Conservation (phyloP, 1,140 invertebrate genomes). For the Ylistrum balloti region DNA sequence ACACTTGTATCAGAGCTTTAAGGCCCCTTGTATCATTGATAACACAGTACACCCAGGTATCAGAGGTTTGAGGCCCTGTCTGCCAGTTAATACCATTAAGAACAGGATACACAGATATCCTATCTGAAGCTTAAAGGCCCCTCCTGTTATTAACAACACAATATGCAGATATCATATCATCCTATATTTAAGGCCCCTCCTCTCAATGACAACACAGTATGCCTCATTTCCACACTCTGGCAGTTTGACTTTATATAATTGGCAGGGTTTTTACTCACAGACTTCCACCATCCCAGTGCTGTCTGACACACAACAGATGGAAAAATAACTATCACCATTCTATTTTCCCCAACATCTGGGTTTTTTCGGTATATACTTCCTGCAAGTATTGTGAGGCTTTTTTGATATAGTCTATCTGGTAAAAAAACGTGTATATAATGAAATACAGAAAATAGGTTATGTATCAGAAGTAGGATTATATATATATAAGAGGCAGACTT, state of each 20-base stretch:
- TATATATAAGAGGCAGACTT: no score
- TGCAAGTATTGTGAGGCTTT: no score
- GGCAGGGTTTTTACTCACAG: background rate
- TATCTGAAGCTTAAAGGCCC: background rate
- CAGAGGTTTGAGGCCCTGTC: background rate
- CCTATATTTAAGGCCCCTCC: background rate
- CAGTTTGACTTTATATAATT: slow-evolving; percentile 14
- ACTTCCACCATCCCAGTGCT: background rate
- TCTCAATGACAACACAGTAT: background rate
- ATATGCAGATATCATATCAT: background rate
- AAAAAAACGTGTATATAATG: no score
- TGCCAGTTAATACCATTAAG: background rate
- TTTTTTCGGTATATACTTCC: background rate
- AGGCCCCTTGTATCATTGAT: no score
- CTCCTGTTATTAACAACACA: background rate
- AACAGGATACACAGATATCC: background rate
- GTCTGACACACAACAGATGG: slow-evolving; percentile 14
- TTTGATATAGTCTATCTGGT: no score
- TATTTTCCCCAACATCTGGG: background rate
- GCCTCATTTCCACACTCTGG: background rate
- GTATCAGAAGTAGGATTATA: no score
- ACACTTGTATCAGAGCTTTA: no score
- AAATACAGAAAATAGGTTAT: no score
- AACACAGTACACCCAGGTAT: no score
- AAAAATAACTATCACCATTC: background rate